Percentiles rank a stretch among this genome's conserved stretches.
These are phyloP conservation scores for Ectemnius cavifrons DNA, from an alignment of 2,888 invertebrate genomes.

Conservation along the genomic window DNA sequence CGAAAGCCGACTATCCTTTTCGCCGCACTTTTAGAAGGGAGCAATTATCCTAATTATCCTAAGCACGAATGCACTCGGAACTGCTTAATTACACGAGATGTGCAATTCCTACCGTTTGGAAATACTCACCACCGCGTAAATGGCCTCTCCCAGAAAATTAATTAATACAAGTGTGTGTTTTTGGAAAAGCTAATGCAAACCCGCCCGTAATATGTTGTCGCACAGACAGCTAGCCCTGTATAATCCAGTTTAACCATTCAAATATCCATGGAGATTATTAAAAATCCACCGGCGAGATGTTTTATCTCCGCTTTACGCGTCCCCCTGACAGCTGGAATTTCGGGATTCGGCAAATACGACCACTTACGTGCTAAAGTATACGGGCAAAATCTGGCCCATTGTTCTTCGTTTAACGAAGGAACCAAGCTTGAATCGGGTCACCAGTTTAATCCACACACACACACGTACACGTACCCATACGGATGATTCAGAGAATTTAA, in stretches of 20 bases:
- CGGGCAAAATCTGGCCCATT: slow-evolving; percentile 53
- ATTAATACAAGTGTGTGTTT: too few species aligned
- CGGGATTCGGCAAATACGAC: too few species aligned
- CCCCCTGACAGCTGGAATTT: too few species aligned
- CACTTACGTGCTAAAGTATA: slow-evolving; percentile 15
- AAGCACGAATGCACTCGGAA: background rate
- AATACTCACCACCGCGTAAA: background rate
- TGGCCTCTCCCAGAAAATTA: background rate
- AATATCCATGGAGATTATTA: background rate
- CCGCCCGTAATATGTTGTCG: too few species aligned
- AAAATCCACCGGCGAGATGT: background rate
- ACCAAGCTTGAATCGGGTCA: slow-evolving; percentile 30
- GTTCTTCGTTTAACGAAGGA: slow-evolving; percentile 51
- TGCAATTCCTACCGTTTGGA: background rate
- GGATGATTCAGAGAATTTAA: slow-evolving; percentile 35
- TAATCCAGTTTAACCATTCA: background rate
- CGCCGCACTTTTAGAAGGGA: background rate
- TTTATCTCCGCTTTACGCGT: background rate
- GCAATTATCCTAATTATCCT: slow-evolving; percentile 4
- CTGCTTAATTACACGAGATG: background rate
- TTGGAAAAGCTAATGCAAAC: too few species aligned
- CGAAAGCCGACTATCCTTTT: background rate
- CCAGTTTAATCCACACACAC: slow-evolving; percentile 26
- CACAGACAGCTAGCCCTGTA: too few species aligned
- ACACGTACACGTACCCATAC: background rate